Conservation (phyloP, 1,140 invertebrate species). For the Akabosia matsudoensis region DNA sequence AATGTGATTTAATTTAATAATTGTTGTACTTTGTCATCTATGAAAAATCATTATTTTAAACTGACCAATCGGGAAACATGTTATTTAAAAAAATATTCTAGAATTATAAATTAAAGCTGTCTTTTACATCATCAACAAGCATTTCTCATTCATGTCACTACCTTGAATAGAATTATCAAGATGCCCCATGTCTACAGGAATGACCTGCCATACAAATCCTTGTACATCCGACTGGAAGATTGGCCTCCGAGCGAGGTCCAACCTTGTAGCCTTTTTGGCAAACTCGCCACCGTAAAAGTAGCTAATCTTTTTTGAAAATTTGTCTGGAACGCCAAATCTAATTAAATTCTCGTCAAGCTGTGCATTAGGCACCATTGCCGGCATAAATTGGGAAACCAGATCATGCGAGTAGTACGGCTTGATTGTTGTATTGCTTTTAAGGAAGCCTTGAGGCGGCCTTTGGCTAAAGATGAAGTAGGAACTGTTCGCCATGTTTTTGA, state of each 20-base stretch:
- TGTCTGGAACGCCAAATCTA: background rate
- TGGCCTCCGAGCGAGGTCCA: background rate
- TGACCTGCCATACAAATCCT: constrained; percentile 6
- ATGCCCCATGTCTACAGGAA: background rate
- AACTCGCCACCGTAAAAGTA: background rate
- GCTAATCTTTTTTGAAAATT: background rate
- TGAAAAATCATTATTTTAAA: too few species aligned
- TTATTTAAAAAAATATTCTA: too few species aligned
- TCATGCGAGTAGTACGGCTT: constrained; percentile 18
- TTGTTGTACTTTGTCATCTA: too few species aligned
- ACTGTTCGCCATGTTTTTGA: constrained; percentile 22
- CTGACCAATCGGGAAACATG: background rate
- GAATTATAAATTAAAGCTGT: too few species aligned
- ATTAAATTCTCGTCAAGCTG: background rate
- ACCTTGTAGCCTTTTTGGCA: background rate
- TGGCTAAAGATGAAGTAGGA: constrained; percentile 4
- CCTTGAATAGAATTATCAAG: constrained; percentile 10
- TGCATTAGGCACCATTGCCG: background rate
- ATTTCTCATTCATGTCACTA: constrained; percentile 8
- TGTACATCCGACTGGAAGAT: background rate
- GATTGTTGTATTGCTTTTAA: constrained; percentile 21
- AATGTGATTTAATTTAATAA: too few species aligned
- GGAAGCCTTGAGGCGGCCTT: background rate
- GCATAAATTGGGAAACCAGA: constrained; percentile 23
- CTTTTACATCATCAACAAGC: background rate